Percentiles rank a stretch among this genome's conserved stretches.
Conservation (phyloP, 2,113 vertebrate species). For the Herpetotheres cachinnans region DNA sequence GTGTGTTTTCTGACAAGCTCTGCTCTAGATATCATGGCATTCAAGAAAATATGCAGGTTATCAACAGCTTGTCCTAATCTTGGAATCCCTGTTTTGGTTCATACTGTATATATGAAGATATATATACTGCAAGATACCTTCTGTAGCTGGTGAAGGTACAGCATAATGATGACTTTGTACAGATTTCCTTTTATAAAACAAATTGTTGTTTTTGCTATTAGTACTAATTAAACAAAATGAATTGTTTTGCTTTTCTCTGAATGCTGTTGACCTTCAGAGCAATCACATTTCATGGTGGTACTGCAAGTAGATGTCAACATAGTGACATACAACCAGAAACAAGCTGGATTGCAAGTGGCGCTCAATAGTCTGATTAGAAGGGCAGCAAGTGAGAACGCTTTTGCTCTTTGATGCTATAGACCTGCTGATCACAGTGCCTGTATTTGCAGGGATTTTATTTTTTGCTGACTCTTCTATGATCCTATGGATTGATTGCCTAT, state of each 20-base stretch:
- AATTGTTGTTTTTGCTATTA: not conserved
- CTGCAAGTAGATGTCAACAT: not conserved
- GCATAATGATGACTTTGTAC: not conserved
- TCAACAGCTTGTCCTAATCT: not conserved
- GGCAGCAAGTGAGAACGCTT: not conserved
- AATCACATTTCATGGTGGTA: not conserved
- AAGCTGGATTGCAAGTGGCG: not conserved
- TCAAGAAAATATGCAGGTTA: not conserved
- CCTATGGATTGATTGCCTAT: not conserved
- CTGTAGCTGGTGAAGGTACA: not conserved
- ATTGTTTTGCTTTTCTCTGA: not conserved
- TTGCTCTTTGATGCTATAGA: not conserved
- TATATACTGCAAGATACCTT: not conserved
- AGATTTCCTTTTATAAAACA: not conserved
- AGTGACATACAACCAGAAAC: not conserved
- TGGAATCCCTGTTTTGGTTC: not conserved
- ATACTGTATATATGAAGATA: not conserved
- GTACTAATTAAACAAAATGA: not conserved
- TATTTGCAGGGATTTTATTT: not conserved
- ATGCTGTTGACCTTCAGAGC: not conserved
- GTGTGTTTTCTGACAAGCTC: not conserved
- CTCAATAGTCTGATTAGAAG: not conserved
- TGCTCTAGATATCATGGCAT: not conserved
- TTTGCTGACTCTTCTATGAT: not conserved
- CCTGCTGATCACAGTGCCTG: not conserved